These are phyloP conservation scores for Lepidotrigona ventralis DNA, from an alignment of 1,140 invertebrate genomes.

Conservation along the genomic window DNA sequence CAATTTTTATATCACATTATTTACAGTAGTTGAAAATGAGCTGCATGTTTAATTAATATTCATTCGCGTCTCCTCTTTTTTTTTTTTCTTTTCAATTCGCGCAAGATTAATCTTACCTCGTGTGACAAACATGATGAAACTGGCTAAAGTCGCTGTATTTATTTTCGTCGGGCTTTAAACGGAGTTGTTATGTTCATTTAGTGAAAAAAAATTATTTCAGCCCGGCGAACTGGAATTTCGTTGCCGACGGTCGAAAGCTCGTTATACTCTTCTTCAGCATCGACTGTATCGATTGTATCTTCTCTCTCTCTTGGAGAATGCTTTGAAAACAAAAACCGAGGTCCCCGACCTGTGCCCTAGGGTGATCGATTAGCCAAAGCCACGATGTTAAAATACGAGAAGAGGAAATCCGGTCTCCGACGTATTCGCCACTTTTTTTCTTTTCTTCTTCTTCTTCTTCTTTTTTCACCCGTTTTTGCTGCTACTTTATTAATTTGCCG, in stretches of 20 bases:
- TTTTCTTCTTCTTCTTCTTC: neutral
- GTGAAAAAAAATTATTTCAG: neutral
- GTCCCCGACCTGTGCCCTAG: constrained; percentile 46
- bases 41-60: neutral
- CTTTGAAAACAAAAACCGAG: constrained; percentile 45
- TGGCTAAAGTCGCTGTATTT: neutral
- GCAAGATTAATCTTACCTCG: neutral
- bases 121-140: neutral
- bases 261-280: constrained; percentile 27
- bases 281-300: constrained; percentile 44
- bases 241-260: constrained; percentile 27
- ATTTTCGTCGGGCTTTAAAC: neutral
- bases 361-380: constrained; percentile 51
- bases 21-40: neutral
- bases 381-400: constrained; percentile 45
- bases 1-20: neutral
- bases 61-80: neutral
- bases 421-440: neutral
- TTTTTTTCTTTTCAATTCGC: neutral
- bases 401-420: constrained; percentile 57
- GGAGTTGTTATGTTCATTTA: neutral
- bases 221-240: constrained; percentile 8
- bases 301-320: constrained; percentile 4
- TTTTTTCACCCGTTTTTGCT: neutral
- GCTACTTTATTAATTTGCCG: neutral